Evolutionary conservation across 2,113 vertebrate species (phyloP).

Genomic region (Bostrychus sinensis): DNA sequence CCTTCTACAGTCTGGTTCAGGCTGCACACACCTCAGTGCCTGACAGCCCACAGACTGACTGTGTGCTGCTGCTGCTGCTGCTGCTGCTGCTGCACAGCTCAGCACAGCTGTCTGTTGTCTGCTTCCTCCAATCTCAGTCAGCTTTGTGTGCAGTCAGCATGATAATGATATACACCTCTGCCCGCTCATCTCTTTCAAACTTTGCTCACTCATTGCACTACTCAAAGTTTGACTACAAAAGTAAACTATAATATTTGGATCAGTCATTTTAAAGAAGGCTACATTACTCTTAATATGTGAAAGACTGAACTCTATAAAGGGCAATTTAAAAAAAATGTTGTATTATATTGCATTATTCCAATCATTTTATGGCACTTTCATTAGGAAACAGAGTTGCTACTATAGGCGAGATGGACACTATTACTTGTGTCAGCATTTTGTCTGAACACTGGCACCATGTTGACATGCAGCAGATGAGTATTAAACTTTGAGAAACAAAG

Average conservation of each 20-base stretch:
- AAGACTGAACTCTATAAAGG: too few species aligned
- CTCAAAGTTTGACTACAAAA: constrained; percentile 30
- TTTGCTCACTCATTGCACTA: constrained; percentile 30
- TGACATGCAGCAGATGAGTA: constrained; percentile 79
- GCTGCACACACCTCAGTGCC: constrained; percentile 49
- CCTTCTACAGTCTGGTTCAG: constrained; percentile 12
- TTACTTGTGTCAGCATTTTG: constrained; percentile 73
- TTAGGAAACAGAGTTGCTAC: constrained; percentile 55
- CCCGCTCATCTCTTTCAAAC: constrained; percentile 58
- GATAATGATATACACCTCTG: constrained; percentile 65
- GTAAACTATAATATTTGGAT: constrained; percentile 6
- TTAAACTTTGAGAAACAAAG: constrained; percentile 76
- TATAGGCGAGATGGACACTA: constrained; percentile 48
- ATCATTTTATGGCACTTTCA: neutral
- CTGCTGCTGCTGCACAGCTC: constrained; percentile 68
- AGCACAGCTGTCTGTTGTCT: constrained; percentile 76
- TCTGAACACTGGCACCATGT: constrained; percentile 63
- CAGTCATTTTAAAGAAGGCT: too few species aligned
- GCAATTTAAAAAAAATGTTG: too few species aligned
- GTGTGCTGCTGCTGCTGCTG: constrained; percentile 60
- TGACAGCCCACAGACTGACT: constrained; percentile 66
- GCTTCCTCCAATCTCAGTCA: constrained; percentile 56
- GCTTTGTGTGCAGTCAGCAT: constrained; percentile 67
- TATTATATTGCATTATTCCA: too few species aligned
- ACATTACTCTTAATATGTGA: too few species aligned